Base-by-base conservation (phyloP, 1,140 invertebrate species). In the Formica selysi region DNA sequence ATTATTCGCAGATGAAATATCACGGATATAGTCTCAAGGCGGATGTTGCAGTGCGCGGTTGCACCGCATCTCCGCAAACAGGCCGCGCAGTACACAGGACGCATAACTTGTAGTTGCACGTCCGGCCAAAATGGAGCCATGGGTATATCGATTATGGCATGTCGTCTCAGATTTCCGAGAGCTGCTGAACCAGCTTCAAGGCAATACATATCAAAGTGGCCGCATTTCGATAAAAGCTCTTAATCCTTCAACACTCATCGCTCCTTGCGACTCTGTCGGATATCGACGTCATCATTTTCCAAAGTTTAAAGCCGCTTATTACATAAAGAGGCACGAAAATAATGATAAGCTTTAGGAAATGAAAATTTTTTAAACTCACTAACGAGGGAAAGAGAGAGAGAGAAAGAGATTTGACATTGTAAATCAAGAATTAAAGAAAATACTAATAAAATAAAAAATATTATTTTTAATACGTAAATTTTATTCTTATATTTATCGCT, bases 111-210 rank as follows among this genome's bases (percentile, higher is more conserved):
- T 73, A 61, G 54, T 83, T 74, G 79, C 68, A 83, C 68, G 79
- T 83, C 79, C 79, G 79, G 79, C 68, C 68, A 83, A 83, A 83
- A 83, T 83, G 79, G 79, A 74, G 54, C 57, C 38, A n/a, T 51
- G 79, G 64, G 51, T 81, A 83, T 83, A 83, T 83, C 79, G 79
- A 83, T 83, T 83, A 83, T 83, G 68, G 79, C 68, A 83, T 83
- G 61, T 83, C 79, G 68, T 74, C 79, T 83, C 79, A 83, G 68
- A 54, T 83, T 83, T 74, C 79, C 54, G 79, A 68, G 68, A 74
- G 41, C 68, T 38, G 8, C 32, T 38, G 29, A n/a, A n/a, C 3
- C 51, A 59, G 19, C 41, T 61, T 67, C 26, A 73, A 48, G 54
- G 79, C 68, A 61, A 73, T 83, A 57, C 79, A 61, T 83, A 73